Percentiles rank a stretch among this genome's conserved stretches.
Conservation (phyloP, 30 jellyfish, hydroid and myxozoan genomes). For the Aurelia sp. region DNA sequence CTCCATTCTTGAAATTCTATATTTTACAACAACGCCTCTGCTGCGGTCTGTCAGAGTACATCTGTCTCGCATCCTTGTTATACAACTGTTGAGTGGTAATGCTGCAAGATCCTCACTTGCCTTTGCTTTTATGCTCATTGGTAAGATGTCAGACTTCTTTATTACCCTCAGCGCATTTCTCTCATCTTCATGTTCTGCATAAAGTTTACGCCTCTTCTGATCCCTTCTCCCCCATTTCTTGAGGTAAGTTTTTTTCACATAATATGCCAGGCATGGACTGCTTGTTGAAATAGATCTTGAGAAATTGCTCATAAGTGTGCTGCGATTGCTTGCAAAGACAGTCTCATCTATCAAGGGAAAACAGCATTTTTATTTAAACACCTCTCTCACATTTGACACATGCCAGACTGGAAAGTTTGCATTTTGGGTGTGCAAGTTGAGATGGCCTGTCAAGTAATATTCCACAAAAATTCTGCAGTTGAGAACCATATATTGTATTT, state of each 20-base stretch:
- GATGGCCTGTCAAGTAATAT: too few species aligned
- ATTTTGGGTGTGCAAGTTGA: too few species aligned
- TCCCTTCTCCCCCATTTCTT: conserved; percentile 98
- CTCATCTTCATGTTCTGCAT: conserved; percentile 83
- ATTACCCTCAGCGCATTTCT: conserved; percentile 78
- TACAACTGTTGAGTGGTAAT: conserved; percentile 82
- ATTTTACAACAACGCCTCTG: conserved; percentile 72
- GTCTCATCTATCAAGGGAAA: neutral
- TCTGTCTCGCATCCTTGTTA: conserved; percentile 79
- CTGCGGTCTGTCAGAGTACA: conserved; percentile 92
- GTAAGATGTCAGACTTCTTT: conserved; percentile 81
- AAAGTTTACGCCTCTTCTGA: conserved; percentile 80
- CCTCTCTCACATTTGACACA: too few species aligned
- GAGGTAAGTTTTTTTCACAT: conserved; percentile 82
- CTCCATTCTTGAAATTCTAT: conserved; percentile 92
- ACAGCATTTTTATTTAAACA: too few species aligned
- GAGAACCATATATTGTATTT: too few species aligned
- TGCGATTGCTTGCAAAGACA: neutral
- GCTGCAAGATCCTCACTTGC: conserved; percentile 91
- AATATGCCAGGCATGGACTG: conserved; percentile 49
- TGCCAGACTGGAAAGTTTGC: too few species aligned
- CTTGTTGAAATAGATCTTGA: conserved; percentile 39
- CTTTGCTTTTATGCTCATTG: conserved; percentile 71
- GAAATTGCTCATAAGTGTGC: neutral
- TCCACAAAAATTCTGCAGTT: too few species aligned